phyloP scores from a whole-genome alignment of 2,113 vertebrate species.

The Odobenus rosmarus region DNA sequence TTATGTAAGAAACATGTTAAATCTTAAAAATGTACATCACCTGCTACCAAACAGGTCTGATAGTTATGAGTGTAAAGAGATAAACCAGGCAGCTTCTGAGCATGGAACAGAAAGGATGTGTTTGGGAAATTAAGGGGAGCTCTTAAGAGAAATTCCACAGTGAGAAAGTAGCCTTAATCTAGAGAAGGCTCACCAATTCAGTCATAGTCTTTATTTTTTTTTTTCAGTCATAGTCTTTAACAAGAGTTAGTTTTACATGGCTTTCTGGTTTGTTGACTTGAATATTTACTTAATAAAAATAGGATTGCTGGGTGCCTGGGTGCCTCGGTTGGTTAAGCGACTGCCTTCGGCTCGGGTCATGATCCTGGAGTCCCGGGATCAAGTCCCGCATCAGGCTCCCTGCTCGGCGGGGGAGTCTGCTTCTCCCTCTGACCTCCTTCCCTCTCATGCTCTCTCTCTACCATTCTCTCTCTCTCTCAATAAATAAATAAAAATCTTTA shows the following conservation, averaged over 20 bases:
- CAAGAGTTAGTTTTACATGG: neutral
- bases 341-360: too few relatives aligned
- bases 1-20: neutral
- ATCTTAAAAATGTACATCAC: neutral
- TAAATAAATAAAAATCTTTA: neutral
- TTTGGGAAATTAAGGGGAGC: neutral
- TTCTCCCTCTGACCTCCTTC: too few relatives aligned
- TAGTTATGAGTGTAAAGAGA: neutral
- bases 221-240: too few relatives aligned
- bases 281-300: neutral
- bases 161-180: neutral
- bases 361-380: too few relatives aligned
- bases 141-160: neutral
- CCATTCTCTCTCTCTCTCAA: too few relatives aligned
- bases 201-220: neutral
- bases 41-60: neutral
- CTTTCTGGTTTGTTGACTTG: neutral
- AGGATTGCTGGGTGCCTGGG: too few relatives aligned
- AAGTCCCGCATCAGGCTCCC: too few relatives aligned
- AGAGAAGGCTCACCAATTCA: neutral
- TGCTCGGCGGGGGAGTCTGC: too few relatives aligned
- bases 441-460: too few relatives aligned
- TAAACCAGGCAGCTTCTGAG: neutral
- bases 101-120: neutral
- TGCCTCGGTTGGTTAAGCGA: too few relatives aligned